phyloP scores from a whole-genome alignment of 2,888 invertebrate species.

The Resseliella maxima region DNA sequence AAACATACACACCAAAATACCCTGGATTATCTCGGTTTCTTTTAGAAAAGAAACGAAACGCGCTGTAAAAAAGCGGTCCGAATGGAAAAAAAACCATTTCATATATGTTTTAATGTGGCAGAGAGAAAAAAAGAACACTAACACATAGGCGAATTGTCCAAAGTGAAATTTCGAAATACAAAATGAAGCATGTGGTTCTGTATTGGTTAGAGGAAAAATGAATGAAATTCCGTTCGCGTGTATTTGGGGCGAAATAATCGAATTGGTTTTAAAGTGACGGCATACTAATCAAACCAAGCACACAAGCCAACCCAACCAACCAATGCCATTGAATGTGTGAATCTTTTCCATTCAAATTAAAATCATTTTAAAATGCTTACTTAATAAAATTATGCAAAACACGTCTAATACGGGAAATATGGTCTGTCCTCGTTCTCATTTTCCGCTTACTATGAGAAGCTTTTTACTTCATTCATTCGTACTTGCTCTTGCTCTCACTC shows the following conservation, averaged over 20 bases:
- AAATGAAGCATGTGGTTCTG: not conserved
- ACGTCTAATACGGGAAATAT: constrained; percentile 44
- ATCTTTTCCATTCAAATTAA: constrained; percentile 47
- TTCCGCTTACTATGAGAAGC: not conserved
- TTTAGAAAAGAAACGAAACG: not conserved
- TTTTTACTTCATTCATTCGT: no score
- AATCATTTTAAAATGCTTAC: constrained; percentile 51
- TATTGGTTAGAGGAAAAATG: not conserved
- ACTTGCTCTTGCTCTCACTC: not conserved
- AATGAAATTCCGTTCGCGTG: constrained; percentile 31
- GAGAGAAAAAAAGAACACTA: not conserved
- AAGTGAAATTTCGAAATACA: not conserved
- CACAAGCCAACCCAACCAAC: no score
- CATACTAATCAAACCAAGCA: constrained; percentile 17
- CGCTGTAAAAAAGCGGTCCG: no score
- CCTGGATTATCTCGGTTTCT: not conserved
- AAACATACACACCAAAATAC: no score
- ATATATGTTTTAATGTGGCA: no score
- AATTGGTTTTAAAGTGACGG: constrained; percentile 41
- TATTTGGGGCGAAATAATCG: constrained; percentile 40
- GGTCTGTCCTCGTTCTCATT: not conserved
- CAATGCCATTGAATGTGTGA: constrained; percentile 28
- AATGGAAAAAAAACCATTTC: no score
- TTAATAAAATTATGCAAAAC: constrained; percentile 53
- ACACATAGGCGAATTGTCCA: no score